Base-by-base conservation (phyloP, 2,797 vertebrate genomes). In the Pelobates cultripes region DNA sequence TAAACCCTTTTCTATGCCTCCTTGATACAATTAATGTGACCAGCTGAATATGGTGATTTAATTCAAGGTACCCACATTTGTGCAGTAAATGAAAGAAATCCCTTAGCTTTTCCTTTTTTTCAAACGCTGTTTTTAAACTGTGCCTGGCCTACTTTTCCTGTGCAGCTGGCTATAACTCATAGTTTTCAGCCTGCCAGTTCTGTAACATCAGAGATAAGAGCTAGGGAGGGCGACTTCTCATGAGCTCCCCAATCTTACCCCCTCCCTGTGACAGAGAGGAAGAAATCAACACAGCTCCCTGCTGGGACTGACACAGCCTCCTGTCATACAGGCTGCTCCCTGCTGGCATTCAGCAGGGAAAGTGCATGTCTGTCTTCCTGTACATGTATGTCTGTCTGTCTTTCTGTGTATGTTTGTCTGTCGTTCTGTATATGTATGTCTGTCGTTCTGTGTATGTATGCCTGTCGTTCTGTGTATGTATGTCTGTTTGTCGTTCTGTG, bases 171-270 rank as follows among this genome's bases (percentile, higher is more conserved):
- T 83, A 78, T 70, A 83, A 79, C 76, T 79, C 71, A 53, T 40
- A 74, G 60, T 55, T 64, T 68, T 83, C 42, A 60, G 75, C 60
- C 64, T 57, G 76, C 68, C 70, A 60, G 67, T 42, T 67, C 72
- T 79, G 77, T 64, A 83, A 77, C 73, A 82, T 82, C 80, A 74
- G 60, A 82, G 75, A 83, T 83, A 83, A 78, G 70, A 82, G 45
- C 81, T n/a, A 61, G 61, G 75, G 75, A 81, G 67, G 43, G 79
- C 15, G 43, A 9, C 44, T 66, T 57, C 61, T 68, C 41, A 44
- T 12, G 51, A 67, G 70, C 81, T 63, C 66, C 47, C 44, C 12
- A 53, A 55, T n/a, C 42, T 67, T 69, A 64, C 41, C 75, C 69
- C 44, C 28, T 71, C 70, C 64, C 17, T 9, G 70, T n/a, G 40